These are phyloP conservation scores for Venustoraphidia nigricollis DNA, from an alignment of 2,888 invertebrate genomes.

Conservation along the genomic window DNA sequence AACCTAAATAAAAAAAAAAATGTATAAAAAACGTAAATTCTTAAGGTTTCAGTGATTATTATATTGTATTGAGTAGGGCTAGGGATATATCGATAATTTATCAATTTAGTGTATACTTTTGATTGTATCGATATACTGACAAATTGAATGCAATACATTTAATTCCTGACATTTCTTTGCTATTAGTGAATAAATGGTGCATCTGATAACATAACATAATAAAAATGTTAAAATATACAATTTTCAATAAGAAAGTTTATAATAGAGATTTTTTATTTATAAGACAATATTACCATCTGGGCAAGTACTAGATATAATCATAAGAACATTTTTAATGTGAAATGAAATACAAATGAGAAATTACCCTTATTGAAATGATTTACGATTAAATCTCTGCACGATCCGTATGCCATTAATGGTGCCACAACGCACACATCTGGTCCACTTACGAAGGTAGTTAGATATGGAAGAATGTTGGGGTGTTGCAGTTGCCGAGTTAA, in stretches of 20 bases:
- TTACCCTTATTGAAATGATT: slow-evolving; percentile 49
- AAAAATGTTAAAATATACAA: too few relatives aligned
- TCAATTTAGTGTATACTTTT: too few relatives aligned
- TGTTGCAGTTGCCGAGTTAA: slow-evolving; percentile 65
- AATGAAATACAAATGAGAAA: not conserved
- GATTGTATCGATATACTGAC: too few relatives aligned
- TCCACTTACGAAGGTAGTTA: slow-evolving; percentile 62
- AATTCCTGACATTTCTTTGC: too few relatives aligned
- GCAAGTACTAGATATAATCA: slow-evolving; percentile 16
- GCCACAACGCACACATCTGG: slow-evolving; percentile 64
- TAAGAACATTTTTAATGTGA: not conserved
- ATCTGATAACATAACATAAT: too few relatives aligned
- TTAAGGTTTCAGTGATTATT: not conserved
- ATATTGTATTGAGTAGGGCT: too few relatives aligned
- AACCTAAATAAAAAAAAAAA: slow-evolving; percentile 31
- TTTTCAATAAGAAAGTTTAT: too few relatives aligned
- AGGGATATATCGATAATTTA: too few relatives aligned
- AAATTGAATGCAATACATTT: too few relatives aligned
- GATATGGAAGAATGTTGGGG: slow-evolving; percentile 58
- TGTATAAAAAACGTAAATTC: not conserved
- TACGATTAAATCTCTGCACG: slow-evolving; percentile 62
- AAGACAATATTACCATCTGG: too few relatives aligned
- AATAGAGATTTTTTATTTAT: slow-evolving; percentile 1
- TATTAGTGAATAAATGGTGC: too few relatives aligned
- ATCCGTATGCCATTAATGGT: slow-evolving; percentile 73